These are phyloP conservation scores for Caenorhabditis angaria DNA, from an alignment of 2,888 invertebrate species.

Conservation along the genomic window DNA sequence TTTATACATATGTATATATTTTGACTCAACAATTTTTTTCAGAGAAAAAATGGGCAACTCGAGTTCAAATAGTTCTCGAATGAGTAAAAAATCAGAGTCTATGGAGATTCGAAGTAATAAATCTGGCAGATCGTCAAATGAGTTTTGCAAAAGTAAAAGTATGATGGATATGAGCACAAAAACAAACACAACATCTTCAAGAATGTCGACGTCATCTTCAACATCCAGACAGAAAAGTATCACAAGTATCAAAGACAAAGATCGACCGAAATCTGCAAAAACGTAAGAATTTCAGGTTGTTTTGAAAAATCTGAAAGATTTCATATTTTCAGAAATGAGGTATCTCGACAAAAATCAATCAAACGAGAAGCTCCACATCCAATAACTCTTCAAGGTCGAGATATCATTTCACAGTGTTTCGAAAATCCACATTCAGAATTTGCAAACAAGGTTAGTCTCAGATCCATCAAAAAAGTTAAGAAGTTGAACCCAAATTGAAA, in stretches of 20 bases:
- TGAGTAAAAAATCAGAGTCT: conserved; percentile 41
- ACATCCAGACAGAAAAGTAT: conserved; percentile 40
- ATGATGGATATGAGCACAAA: conserved; percentile 46
- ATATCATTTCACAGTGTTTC: conserved; percentile 67
- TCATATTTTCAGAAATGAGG: conserved; percentile 25
- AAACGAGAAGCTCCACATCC: conserved; percentile 52
- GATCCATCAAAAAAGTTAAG: background rate
- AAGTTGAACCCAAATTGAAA: background rate
- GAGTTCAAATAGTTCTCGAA: conserved; percentile 33
- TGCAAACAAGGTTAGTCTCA: conserved; percentile 56
- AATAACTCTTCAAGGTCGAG: conserved; percentile 49
- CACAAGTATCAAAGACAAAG: conserved; percentile 39
- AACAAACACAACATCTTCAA: conserved; percentile 24
- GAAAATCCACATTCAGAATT: conserved; percentile 70
- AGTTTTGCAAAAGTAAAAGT: conserved; percentile 44
- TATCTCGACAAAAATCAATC: conserved; percentile 52
- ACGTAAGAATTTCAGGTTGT: conserved; percentile 6
- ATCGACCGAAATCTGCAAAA: conserved; percentile 38
- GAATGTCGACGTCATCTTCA: conserved; percentile 24
- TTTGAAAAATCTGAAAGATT: background rate
- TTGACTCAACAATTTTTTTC: conserved; percentile 7
- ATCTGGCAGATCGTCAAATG: conserved; percentile 6
- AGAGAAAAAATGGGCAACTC: conserved; percentile 34
- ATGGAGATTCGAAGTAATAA: conserved; percentile 39
- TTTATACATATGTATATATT: background rate